Percentiles rank a stretch among this genome's conserved stretches.
Evolutionary conservation across 2,888 invertebrate genomes (phyloP).

Genomic region (Asteroscopus sphinx): DNA sequence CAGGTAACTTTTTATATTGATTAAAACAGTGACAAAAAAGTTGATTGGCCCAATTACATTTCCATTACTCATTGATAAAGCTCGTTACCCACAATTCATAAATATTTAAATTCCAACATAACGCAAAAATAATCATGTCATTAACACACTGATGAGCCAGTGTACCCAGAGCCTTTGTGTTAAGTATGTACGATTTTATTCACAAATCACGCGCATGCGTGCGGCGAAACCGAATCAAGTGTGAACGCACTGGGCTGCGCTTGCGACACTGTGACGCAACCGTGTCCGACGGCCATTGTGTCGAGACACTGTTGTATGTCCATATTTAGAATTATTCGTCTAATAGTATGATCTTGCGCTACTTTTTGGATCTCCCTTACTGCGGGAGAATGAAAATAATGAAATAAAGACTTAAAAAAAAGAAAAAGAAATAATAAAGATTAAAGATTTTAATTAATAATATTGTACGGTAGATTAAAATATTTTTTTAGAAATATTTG

Average conservation of each 20-base stretch:
- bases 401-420: background rate
- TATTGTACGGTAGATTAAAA: no score
- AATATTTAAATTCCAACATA: background rate
- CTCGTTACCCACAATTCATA: slow-evolving; percentile 5
- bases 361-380: slow-evolving; percentile 10
- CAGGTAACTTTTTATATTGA: no score
- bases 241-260: slow-evolving; percentile 69
- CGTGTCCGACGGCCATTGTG: slow-evolving; percentile 54
- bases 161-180: slow-evolving; percentile 29
- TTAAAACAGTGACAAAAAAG: no score
- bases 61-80: background rate
- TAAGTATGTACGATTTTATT: slow-evolving; percentile 52
- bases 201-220: slow-evolving; percentile 68
- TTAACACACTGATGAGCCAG: slow-evolving; percentile 2
- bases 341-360: slow-evolving; percentile 44
- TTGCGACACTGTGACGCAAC: slow-evolving; percentile 73
- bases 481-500: no score
- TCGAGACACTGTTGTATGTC: slow-evolving; percentile 46
- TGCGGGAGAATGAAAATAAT: background rate
- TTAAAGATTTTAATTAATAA: no score
- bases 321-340: slow-evolving; percentile 54
- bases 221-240: slow-evolving; percentile 79
- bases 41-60: no score
- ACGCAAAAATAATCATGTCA: slow-evolving; percentile 1
- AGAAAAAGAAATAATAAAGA: no score